Conservation (phyloP, 2,888 invertebrate genomes). For the Muschampia plurimacula region DNA sequence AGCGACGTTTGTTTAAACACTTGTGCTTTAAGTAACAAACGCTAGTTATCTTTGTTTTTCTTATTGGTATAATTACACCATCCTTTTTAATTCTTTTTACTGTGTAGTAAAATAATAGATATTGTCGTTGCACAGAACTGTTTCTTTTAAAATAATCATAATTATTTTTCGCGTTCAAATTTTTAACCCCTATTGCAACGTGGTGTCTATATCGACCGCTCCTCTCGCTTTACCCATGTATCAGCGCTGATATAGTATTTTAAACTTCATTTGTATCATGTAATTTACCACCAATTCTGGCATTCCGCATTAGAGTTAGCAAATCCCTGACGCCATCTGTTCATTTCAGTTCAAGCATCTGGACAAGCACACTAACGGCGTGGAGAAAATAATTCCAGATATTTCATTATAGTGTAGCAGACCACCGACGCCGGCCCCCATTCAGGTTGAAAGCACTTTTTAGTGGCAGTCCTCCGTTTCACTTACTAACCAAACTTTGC, state of each 20-base stretch:
- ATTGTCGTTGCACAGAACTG: too few relatives aligned
- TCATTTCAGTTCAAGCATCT: constrained; percentile 84
- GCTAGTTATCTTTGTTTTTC: too few relatives aligned
- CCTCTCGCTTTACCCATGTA: not conserved
- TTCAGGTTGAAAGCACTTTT: constrained; percentile 76
- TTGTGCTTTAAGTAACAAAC: too few relatives aligned
- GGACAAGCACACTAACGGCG: constrained; percentile 81
- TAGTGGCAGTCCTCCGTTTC: constrained; percentile 61
- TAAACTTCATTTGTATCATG: not conserved
- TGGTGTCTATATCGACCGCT: not conserved
- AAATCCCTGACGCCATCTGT: constrained; percentile 57
- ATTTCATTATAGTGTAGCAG: constrained; percentile 58
- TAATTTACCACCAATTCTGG: constrained; percentile 35
- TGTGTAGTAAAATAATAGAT: too few relatives aligned
- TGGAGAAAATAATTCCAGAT: constrained; percentile 71
- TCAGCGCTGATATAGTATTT: not conserved
- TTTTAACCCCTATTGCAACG: not conserved
- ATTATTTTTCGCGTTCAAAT: not conserved
- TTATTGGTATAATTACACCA: too few relatives aligned
- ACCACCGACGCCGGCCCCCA: constrained; percentile 60
- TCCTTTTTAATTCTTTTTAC: too few relatives aligned
- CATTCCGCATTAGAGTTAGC: constrained; percentile 36
- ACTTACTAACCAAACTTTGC: constrained; percentile 66
- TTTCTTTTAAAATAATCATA: not conserved
- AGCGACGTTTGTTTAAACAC: too few relatives aligned